These are phyloP conservation scores for Cynocephalus volans DNA, from an alignment of 2,113 vertebrate species.

Conservation along the genomic window DNA sequence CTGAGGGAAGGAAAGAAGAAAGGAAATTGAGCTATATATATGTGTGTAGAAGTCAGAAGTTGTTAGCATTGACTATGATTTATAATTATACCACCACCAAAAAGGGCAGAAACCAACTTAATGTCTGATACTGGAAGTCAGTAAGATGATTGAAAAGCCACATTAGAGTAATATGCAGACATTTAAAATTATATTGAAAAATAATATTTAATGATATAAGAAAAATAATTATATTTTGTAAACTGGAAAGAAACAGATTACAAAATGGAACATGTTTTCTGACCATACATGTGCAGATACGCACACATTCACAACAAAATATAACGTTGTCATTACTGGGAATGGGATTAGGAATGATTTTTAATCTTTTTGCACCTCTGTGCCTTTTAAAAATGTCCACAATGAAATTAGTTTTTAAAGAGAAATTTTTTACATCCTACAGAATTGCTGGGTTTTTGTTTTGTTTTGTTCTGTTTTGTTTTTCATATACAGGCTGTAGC, in stretches of 20 bases:
- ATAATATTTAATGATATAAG: slow-evolving; percentile 8
- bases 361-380: background rate
- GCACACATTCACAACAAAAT: background rate
- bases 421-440: background rate
- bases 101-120: background rate
- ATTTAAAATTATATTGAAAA: background rate
- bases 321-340: background rate
- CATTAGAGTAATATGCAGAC: background rate
- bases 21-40: background rate
- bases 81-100: background rate
- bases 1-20: background rate
- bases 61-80: background rate
- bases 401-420: background rate
- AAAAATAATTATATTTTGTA: background rate
- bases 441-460: background rate
- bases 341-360: background rate
- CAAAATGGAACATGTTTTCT: background rate
- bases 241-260: background rate
- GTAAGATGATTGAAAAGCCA: slow-evolving; percentile 1
- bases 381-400: background rate
- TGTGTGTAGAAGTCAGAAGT: slow-evolving; percentile 19
- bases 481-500: background rate
- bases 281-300: background rate
- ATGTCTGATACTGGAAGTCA: background rate
- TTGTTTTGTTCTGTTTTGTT: background rate